Evolutionary conservation across 1,140 invertebrate genomes (phyloP).

Genomic region (Mya arenaria): DNA sequence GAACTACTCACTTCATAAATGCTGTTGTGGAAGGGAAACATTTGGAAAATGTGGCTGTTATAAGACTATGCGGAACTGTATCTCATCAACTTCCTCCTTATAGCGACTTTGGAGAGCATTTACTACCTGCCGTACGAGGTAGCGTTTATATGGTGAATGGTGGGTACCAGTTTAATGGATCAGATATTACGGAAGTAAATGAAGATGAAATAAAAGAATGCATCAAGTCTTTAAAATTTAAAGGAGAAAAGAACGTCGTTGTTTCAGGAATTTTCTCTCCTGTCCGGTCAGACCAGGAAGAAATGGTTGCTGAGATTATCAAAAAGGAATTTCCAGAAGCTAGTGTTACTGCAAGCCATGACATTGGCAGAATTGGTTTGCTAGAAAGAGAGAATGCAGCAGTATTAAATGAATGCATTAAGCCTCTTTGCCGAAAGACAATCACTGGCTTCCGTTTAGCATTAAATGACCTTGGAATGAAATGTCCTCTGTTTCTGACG

Average conservation of each 20-base stretch:
- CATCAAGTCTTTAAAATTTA: constrained; percentile 53
- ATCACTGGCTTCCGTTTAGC: constrained; percentile 70
- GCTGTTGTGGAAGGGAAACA: constrained; percentile 74
- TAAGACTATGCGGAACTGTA: constrained; percentile 76
- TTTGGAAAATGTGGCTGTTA: constrained; percentile 71
- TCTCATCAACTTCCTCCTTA: constrained; percentile 72
- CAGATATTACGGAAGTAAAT: constrained; percentile 64
- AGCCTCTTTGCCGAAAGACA: constrained; percentile 70
- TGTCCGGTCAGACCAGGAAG: constrained; percentile 67
- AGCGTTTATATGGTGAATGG: constrained; percentile 69
- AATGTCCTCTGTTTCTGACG: constrained; percentile 75
- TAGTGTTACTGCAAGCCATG: constrained; percentile 70
- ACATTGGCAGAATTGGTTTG: constrained; percentile 75
- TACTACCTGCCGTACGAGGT: constrained; percentile 61
- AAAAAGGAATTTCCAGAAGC: constrained; percentile 63
- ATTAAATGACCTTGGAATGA: constrained; percentile 64
- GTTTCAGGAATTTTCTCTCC: constrained; percentile 74
- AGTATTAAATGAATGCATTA: constrained; percentile 73
- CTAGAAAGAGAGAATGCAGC: constrained; percentile 61
- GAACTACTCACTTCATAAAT: constrained; percentile 79
- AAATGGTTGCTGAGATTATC: constrained; percentile 58
- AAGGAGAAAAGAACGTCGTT: constrained; percentile 68
- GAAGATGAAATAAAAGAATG: constrained; percentile 63
- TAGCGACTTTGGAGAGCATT: constrained; percentile 68
- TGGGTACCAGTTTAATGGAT: constrained; percentile 75